Conservation (phyloP, 2,888 invertebrate species). For the Gasteruption jaculator region DNA sequence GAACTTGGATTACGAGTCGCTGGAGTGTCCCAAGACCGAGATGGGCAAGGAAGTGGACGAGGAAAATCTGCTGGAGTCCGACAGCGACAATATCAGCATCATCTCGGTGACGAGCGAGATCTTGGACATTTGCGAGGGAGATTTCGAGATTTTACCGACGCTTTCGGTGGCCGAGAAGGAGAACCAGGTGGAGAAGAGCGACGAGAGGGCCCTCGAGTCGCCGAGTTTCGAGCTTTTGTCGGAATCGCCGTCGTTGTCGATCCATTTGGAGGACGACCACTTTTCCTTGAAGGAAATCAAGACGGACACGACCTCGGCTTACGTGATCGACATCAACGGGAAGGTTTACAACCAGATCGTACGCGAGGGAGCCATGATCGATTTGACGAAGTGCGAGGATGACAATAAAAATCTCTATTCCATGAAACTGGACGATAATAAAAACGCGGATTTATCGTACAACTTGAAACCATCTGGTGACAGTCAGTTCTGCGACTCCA, state of each 20-base stretch:
- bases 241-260: slow-evolving; percentile 24
- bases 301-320: slow-evolving; percentile 6
- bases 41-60: slow-evolving; percentile 12
- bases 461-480: no score
- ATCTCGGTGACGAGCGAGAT: slow-evolving; percentile 34
- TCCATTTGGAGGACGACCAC: slow-evolving; percentile 28
- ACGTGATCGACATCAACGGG: slow-evolving; percentile 18
- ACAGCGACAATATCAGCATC: slow-evolving; percentile 45
- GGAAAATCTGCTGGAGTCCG: slow-evolving; percentile 33
- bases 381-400: no score
- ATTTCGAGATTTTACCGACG: slow-evolving; percentile 41
- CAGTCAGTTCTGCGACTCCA: no score
- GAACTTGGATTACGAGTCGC: no score
- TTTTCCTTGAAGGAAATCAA: slow-evolving; percentile 19
- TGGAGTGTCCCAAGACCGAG: slow-evolving; percentile 18
- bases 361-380: background rate
- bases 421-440: no score
- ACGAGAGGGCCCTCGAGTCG: slow-evolving; percentile 24
- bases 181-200: slow-evolving; percentile 15
- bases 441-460: no score
- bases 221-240: slow-evolving; percentile 29
- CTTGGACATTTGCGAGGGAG: slow-evolving; percentile 29
- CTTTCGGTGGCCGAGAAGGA: slow-evolving; percentile 21
- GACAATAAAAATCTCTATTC: no score
- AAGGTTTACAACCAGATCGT: slow-evolving; percentile 16